Evolutionary conservation across 2,113 vertebrate species (phyloP).

Genomic region (Gopherus flavomarginatus): DNA sequence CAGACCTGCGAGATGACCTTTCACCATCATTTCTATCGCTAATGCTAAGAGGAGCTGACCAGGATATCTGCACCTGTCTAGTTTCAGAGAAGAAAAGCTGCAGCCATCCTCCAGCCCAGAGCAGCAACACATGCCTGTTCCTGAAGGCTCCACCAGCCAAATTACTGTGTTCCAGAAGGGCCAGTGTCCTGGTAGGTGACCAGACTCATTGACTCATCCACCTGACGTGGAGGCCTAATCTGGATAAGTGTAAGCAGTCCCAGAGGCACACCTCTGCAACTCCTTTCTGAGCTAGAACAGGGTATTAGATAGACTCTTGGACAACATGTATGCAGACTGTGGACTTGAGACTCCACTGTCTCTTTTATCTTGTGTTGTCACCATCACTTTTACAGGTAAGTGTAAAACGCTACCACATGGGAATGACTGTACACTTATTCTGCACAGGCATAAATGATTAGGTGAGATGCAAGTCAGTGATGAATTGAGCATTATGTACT

Average conservation of each 20-base stretch:
- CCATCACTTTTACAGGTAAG: not conserved
- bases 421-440: not conserved
- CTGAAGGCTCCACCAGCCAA: accelerated
- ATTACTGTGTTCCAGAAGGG: not conserved
- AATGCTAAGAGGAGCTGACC: not conserved
- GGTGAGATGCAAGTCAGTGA: not conserved
- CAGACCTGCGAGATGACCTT: not conserved
- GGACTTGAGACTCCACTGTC: not conserved
- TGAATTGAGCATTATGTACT: not conserved
- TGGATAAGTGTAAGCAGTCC: not conserved
- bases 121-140: not conserved
- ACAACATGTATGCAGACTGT: not conserved
- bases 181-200: not conserved
- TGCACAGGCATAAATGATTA: not conserved
- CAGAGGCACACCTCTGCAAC: not conserved
- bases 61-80: not conserved
- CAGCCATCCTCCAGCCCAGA: not conserved
- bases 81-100: not conserved
- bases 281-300: not conserved
- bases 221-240: not conserved
- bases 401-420: not conserved
- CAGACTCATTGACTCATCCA: not conserved
- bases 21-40: not conserved
- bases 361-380: not conserved
- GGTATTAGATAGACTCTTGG: not conserved